Evolutionary conservation across 2,113 vertebrate genomes (phyloP).

Genomic region (Spilogale gracilis): DNA sequence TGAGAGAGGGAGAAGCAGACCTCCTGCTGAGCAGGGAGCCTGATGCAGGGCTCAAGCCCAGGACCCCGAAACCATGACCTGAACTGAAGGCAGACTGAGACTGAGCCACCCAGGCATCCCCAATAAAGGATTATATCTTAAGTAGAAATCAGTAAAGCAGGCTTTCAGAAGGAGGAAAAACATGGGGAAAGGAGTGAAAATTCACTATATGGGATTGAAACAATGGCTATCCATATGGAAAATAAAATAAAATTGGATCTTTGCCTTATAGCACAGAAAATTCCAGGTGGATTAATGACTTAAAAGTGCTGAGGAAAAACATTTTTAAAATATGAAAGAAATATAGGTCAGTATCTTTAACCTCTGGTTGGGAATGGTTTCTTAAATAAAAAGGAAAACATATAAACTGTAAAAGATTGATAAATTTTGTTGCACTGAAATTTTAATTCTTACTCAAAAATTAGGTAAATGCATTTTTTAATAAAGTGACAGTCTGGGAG

Average conservation of each 20-base stretch:
- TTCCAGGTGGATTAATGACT: neutral
- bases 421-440: neutral
- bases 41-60: too few relatives aligned
- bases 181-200: neutral
- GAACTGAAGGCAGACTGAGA: too few relatives aligned
- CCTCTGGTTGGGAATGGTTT: neutral
- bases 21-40: too few relatives aligned
- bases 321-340: neutral
- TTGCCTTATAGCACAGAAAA: neutral
- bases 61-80: too few relatives aligned
- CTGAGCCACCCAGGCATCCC: too few relatives aligned
- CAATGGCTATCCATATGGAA: neutral
- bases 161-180: neutral
- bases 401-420: neutral
- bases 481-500: neutral
- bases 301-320: neutral
- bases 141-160: neutral
- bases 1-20: too few relatives aligned
- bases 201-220: neutral
- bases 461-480: neutral
- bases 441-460: conserved; percentile 44
- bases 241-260: conserved; percentile 17
- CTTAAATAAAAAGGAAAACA: neutral
- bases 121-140: neutral
- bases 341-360: neutral